phyloP scores from a whole-genome alignment of 2,797 vertebrate genomes.

The Pipistrellus pipistrellus region DNA sequence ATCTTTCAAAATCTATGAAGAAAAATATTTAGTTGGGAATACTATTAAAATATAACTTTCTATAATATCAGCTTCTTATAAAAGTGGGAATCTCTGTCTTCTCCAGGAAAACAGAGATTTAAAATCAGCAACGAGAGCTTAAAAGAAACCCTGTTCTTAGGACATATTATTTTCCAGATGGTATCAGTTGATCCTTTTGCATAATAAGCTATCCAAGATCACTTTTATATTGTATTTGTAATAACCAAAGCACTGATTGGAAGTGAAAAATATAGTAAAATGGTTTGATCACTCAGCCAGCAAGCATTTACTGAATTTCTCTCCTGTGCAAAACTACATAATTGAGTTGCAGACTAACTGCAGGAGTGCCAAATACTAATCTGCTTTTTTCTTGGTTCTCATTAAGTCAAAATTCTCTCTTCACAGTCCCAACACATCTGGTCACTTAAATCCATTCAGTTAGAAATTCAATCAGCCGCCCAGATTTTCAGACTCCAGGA shows the following conservation, averaged over 20 bases:
- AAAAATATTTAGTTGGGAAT: slow-evolving; percentile 28
- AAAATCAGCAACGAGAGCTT: neutral
- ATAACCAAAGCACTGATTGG: slow-evolving; percentile 8
- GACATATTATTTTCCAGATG: neutral
- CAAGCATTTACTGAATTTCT: slow-evolving; percentile 60
- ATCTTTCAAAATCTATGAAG: slow-evolving; percentile 45
- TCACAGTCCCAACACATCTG: slow-evolving; percentile 67
- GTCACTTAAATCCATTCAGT: slow-evolving; percentile 58
- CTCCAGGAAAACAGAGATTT: slow-evolving; percentile 2
- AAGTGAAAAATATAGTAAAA: neutral
- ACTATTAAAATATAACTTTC: slow-evolving; percentile 41
- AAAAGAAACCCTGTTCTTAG: neutral
- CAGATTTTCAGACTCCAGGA: slow-evolving; percentile 50
- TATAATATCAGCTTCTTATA: slow-evolving; percentile 12
- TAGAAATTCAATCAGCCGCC: neutral
- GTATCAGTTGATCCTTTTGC: neutral
- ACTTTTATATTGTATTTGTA: slow-evolving; percentile 41
- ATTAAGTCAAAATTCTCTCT: slow-evolving; percentile 41
- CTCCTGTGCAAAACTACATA: slow-evolving; percentile 37
- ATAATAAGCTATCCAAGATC: slow-evolving; percentile 31
- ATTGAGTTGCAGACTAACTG: slow-evolving; percentile 44
- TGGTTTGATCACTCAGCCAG: slow-evolving; percentile 47
- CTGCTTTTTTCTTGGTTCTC: slow-evolving; percentile 9
- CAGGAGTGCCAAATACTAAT: neutral
- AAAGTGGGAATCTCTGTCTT: neutral